A percentile compares a stretch with the other conserved stretches of the same genome.
Evolutionary conservation across 1,140 invertebrate species (phyloP).

Genomic region (Homarus americanus): DNA sequence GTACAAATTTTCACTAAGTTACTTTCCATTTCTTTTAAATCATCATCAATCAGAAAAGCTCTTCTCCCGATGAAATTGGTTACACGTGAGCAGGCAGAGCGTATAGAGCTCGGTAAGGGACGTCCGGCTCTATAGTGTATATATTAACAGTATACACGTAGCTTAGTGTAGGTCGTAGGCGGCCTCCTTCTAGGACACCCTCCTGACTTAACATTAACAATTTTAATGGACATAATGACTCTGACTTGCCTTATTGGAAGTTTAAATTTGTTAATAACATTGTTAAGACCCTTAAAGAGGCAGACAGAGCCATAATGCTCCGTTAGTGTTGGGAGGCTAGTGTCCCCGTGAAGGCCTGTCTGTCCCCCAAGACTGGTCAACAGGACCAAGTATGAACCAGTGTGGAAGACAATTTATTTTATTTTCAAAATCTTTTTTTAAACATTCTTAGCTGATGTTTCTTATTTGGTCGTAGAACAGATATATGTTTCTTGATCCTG

Average conservation of each 20-base stretch:
- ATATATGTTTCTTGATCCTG: background rate
- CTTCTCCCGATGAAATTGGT: constrained; percentile 24
- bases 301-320: background rate
- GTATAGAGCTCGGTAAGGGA: constrained; percentile 33
- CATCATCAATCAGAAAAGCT: constrained; percentile 32
- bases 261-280: background rate
- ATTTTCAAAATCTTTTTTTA: background rate
- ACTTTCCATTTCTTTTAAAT: constrained; percentile 47
- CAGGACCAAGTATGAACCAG: background rate
- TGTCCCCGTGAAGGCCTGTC: constrained; percentile 29
- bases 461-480: background rate
- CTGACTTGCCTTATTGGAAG: background rate
- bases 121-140: constrained; percentile 57
- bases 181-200: constrained; percentile 37
- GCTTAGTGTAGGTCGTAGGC: constrained; percentile 56
- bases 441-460: background rate
- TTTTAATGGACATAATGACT: background rate
- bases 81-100: constrained; percentile 42
- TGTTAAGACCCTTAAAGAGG: background rate
- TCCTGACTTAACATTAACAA: background rate
- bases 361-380: constrained; percentile 30
- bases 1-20: constrained; percentile 70
- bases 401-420: background rate
- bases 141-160: constrained; percentile 57
- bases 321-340: background rate